Evolutionary conservation across 2,797 vertebrate species (phyloP), one percentile per base, ranked within the genome.

Genomic region (Channa striata): DNA sequence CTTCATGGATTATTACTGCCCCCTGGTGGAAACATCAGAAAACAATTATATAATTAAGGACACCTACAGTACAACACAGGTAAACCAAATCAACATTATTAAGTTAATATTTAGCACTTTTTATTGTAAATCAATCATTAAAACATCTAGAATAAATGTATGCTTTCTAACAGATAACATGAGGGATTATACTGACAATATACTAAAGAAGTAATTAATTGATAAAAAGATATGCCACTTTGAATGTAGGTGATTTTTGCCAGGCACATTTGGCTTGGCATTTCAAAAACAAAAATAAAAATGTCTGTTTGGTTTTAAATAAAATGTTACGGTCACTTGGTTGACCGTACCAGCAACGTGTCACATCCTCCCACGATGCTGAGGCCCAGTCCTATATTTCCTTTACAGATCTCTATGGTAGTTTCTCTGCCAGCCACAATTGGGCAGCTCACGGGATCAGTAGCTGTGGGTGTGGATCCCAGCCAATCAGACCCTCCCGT

Each of bases 341-440:
- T 20, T 40, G 9, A 23, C 61, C 96, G 90, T 85, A 99, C 98
- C 96, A 97, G 90, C 72, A 97, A 88, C 8, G 97, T 97, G 87
- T 99, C 97, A 44, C 95, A 95, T 68, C 98, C 97, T 73, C 97
- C 97, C 4, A 98, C 96, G 21, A 99, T 97, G 90, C 96, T 99
- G 69, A 99, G 93, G 49, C 97, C 97, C 57, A 99, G 95, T 36
- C 97, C 96, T 0, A 95, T 91, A 1, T 89, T 93, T 14, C 96
- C 97, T 92, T 97, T 98, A 69, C 91, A 95, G 84, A 99, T 96
- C 82, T 97, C 96, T 46, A 99, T 95, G 8, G 92, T 95, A 61
- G 93, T 97, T 90, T 97, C 94, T 56, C 91, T 96, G 73, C 97
- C 97, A 53, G 97, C 93, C 73, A 95, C 92, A 33, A 99, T 93